Percentiles rank a stretch among this genome's conserved stretches.
phyloP scores from a whole-genome alignment of 2,888 invertebrate genomes.

The Ormia ochracea region DNA sequence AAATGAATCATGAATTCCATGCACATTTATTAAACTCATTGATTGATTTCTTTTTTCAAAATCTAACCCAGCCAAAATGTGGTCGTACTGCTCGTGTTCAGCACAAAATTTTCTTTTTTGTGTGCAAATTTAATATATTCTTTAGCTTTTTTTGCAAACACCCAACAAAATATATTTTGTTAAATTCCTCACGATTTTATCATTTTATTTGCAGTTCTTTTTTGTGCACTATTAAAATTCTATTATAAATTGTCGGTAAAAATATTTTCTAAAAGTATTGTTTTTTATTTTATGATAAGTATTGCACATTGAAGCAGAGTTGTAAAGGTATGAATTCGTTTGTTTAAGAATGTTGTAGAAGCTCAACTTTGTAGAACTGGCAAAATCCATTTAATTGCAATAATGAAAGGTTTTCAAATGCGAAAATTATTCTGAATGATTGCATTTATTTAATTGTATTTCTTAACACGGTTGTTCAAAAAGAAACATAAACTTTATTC shows the following conservation, averaged over 20 bases:
- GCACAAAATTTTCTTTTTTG: not conserved
- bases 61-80: slow-evolving; percentile 13
- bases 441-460: not conserved
- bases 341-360: not conserved
- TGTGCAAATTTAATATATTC: slow-evolving; percentile 12
- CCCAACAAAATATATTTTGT: slow-evolving; percentile 9
- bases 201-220: slow-evolving; percentile 15
- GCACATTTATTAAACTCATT: not conserved
- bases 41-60: slow-evolving; percentile 13
- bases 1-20: not conserved
- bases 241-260: not conserved
- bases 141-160: not conserved
- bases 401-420: not conserved
- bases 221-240: slow-evolving; percentile 6
- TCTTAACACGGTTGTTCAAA: not conserved
- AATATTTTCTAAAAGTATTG: not conserved
- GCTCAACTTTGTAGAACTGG: not conserved
- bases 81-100: not conserved
- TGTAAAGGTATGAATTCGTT: slow-evolving; percentile 2
- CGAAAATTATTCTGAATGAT: not conserved
- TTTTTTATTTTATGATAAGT: too few relatives aligned
- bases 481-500: not conserved
- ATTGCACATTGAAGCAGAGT: not conserved
- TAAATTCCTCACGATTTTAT: slow-evolving; percentile 57
- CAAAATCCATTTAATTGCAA: not conserved